Evolutionary conservation across 2,797 vertebrate genomes (phyloP), one percentile per base, ranked within the genome.

Genomic region (Melanotaenia maccullochi): DNA sequence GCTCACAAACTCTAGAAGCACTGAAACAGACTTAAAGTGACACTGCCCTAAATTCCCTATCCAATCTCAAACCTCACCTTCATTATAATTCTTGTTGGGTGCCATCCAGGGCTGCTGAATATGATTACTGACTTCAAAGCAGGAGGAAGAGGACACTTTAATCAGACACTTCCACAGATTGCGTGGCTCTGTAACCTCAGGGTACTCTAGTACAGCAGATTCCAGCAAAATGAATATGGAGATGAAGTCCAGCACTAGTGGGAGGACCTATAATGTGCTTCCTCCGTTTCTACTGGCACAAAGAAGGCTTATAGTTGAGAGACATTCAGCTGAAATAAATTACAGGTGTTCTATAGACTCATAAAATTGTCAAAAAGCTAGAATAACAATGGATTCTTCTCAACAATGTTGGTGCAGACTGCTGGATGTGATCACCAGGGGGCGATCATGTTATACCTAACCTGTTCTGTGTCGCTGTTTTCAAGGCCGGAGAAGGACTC

Each of bases 81-180:
- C 79, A 87, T 85, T 81, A 68, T 68, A 76, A 85, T 85, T 84
- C 69, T 52, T 47, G n/a, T 63, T 78, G 42, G 0, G 72, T 74
- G 68, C 73, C 62, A 38, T 73, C 68, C 76, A 71, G 68, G 73
- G 75, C 71, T 71, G 58, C 69, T 73, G 85, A 83, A 84, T 85
- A 75, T 81, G 71, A 81, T 82, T 76, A 77, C 44, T 4, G 38
- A 83, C 87, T 90, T 90, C 82, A 88, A 87, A 90, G 87, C 69
- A 6, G 59, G 35, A 82, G 61, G 75, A 72, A 42, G 75, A 74
- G 68, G 67, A 56, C 76, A 74, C 80, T 79, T 83, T 85, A 76
- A 89, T 91, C 73, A 83, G 57, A 60, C 56, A 36, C 71, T 69
- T 76, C 56, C 75, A 58, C 58, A 5, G 73, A 76, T 68, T 63